These are phyloP conservation scores for Atlantisia rogersi DNA, from an alignment of 2,113 vertebrate species.

Conservation along the genomic window DNA sequence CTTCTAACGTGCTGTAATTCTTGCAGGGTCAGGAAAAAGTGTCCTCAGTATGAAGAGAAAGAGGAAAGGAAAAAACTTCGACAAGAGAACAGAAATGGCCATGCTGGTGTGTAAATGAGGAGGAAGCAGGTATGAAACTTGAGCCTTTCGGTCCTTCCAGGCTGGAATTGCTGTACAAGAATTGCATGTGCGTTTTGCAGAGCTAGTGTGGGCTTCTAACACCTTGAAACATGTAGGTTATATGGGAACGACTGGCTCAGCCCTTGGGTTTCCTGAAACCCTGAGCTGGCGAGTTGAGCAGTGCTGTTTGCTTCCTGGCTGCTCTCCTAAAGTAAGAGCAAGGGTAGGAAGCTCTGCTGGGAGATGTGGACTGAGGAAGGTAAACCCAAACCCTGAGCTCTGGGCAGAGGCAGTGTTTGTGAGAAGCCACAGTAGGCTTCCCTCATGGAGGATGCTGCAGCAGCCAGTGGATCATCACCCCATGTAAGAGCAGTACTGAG, in stretches of 20 bases:
- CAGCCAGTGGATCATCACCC: background rate
- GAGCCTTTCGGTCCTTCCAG: background rate
- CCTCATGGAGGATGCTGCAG: background rate
- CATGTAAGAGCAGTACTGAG: background rate
- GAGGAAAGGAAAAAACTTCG: conserved; percentile 80
- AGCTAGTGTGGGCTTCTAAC: background rate
- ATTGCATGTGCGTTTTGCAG: background rate
- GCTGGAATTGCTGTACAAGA: background rate
- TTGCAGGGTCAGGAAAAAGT: conserved; percentile 74
- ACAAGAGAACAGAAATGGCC: conserved; percentile 73
- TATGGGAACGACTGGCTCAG: background rate
- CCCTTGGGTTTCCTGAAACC: background rate
- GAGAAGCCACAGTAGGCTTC: background rate
- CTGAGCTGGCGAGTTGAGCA: background rate
- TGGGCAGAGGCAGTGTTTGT: background rate
- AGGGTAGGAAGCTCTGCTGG: background rate
- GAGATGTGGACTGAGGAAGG: background rate
- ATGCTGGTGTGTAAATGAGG: conserved; percentile 59
- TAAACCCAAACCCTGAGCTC: no score
- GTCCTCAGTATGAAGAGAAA: conserved; percentile 68
- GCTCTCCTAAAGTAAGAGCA: background rate
- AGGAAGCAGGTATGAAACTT: conserved; percentile 42
- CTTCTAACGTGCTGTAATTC: background rate
- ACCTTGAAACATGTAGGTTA: background rate
- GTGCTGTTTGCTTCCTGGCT: background rate